phyloP scores from a whole-genome alignment of 2,888 invertebrate genomes.

The Flexamia atlantica region DNA sequence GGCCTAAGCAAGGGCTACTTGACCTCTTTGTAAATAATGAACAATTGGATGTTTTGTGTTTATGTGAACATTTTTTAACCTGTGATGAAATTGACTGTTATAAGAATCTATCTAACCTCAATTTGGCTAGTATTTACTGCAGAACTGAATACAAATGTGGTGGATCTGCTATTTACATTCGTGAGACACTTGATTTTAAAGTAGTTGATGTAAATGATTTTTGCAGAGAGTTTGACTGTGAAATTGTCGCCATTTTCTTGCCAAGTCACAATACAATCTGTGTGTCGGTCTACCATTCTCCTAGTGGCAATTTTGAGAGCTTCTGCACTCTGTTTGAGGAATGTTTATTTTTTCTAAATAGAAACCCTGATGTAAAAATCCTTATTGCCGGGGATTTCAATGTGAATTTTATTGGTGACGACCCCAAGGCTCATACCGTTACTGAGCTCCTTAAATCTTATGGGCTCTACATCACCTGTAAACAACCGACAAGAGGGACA shows the following conservation, averaged over 20 bases:
- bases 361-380: neutral
- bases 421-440: neutral
- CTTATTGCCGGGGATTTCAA: constrained; percentile 31
- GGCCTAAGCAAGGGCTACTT: constrained; percentile 8
- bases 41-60: constrained; percentile 26
- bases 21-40: neutral
- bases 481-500: neutral
- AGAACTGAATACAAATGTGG: neutral
- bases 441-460: constrained; percentile 33
- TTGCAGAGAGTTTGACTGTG: constrained; percentile 32
- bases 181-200: neutral
- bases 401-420: constrained; percentile 37
- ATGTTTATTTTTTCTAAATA: constrained; percentile 12
- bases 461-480: constrained; percentile 6
- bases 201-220: neutral
- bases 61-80: constrained; percentile 42
- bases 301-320: constrained; percentile 31
- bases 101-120: neutral
- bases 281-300: constrained; percentile 37
- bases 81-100: neutral
- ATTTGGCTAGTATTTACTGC: neutral
- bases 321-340: constrained; percentile 34
- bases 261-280: neutral
- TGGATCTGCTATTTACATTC: neutral
- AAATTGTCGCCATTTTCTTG: constrained; percentile 7